Base-by-base conservation (phyloP, 2,888 invertebrate genomes). In the Melanargia galathea region DNA sequence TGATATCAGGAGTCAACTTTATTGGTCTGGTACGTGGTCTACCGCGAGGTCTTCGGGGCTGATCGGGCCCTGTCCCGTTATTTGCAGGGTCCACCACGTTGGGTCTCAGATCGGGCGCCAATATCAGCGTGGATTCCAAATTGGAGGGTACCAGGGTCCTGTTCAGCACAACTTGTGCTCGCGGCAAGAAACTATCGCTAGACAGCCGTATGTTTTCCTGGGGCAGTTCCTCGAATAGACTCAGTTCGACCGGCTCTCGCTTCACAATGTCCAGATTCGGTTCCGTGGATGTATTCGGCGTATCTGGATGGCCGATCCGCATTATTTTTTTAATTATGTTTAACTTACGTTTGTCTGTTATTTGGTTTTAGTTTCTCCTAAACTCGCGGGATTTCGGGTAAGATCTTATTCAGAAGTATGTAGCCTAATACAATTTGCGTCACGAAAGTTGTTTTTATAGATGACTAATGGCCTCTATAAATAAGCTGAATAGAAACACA, bases 291-390 rank as follows among this genome's bases (percentile, higher is more conserved):
- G 48, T 48, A 24, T 48, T 48, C 48, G 48, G 24, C 48, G n/a
- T 48, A 48, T 48, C 48, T 48, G 48, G 22, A 48, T 48, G 11
- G 24, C 48, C 45, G 45, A 11, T 45, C 48, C 24, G 24, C 11
- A 24, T 43, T 18, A 24, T 24, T 11, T 48, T 48, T n/a, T n/a
- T n/a, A n/a, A n/a, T n/a, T n/a, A n/a, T n/a, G n/a, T n/a, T n/a
- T n/a, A n/a, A n/a, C n/a, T n/a, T n/a, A n/a, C n/a, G n/a, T n/a
- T n/a, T n/a, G n/a, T n/a, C n/a, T n/a, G n/a, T n/a, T n/a, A n/a
- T n/a, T n/a, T n/a, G n/a, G n/a, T n/a, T n/a, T n/a, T n/a, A n/a
- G n/a, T n/a, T n/a, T n/a, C n/a, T n/a, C n/a, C n/a, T n/a, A n/a
- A 38, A 13, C 38, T 38, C n/a, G 38, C 38, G 38, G 5, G 38